Percentiles rank a stretch among this genome's conserved stretches.
Evolutionary conservation across 2,888 invertebrate genomes (phyloP).

Genomic region (Steromphala cineraria): DNA sequence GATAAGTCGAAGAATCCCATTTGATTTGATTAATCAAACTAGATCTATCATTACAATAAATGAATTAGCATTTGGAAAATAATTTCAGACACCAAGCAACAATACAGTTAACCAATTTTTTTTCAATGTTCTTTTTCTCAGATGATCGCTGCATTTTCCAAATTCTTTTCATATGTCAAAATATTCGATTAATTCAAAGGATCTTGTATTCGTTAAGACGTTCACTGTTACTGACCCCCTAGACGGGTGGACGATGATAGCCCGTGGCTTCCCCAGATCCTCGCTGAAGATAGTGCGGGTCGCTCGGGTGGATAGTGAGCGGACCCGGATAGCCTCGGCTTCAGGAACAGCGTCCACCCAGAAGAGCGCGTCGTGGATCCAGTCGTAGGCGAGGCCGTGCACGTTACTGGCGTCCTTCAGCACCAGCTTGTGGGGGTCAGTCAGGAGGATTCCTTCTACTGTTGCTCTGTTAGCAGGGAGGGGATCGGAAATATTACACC

Average conservation of each 20-base stretch:
- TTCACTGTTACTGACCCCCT: neutral
- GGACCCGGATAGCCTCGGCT: neutral
- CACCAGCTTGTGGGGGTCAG: neutral
- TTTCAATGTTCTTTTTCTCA: too few species aligned
- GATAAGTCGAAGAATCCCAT: too few species aligned
- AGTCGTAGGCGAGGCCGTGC: conserved; percentile 14
- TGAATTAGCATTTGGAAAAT: too few species aligned
- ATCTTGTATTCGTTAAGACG: too few species aligned
- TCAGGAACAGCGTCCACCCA: neutral
- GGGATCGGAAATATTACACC: too few species aligned
- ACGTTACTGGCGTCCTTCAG: neutral
- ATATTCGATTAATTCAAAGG: too few species aligned
- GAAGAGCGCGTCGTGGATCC: neutral
- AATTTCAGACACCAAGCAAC: too few species aligned
- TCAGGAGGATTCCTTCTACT: neutral
- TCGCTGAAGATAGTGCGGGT: neutral
- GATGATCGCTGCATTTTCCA: too few species aligned
- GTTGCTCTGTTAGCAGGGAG: neutral
- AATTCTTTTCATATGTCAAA: too few species aligned
- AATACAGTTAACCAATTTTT: too few species aligned
- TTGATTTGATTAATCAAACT: too few species aligned
- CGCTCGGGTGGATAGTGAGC: neutral
- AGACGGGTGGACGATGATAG: neutral
- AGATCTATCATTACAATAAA: too few species aligned
- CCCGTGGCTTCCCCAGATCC: neutral